Base-by-base conservation (phyloP, 30 jellyfish, hydroid and myxozoan genomes). In the Nemopilema nomurai region DNA sequence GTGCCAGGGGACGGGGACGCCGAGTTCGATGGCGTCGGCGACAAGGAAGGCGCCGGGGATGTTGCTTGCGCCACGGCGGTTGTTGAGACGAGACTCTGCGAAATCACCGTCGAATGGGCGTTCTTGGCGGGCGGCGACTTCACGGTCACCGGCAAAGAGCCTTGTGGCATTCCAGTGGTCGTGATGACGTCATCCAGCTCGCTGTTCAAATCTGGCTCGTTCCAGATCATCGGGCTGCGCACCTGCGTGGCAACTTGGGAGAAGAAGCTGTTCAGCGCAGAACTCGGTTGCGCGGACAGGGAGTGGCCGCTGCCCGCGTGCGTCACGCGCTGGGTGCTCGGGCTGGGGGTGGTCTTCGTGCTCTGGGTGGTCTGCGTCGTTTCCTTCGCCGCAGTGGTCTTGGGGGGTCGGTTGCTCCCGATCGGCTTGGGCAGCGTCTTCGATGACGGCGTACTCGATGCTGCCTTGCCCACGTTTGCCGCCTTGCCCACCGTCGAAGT, bases 201-300 rank as follows among this genome's bases (percentile, higher is more conserved):
- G 25, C 24, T 25, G 67, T 1, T 76, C 52, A 53, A 53, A 63
- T 74, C 86, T 18, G 86, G 87, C 22, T 84, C 98, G 74, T 89
- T 93, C 98, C 98, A 93, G 1, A 93, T 93, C 98, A 93, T 93
- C 18, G 98, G 98, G 70, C 98, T 93, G 27, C 98, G 95, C 32
- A 74, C 96, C 68, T 93, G 98, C 8, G 98, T 89, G 6, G 98
- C 98, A 65, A 93, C 98, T 62, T 93, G 98, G 30, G 98, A 89
- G 84, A 86, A 86, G 80, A 86, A 77, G 41, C 96, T 86, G 77
- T 77, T 86, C 31, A 86, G 67, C 28, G 88, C 65, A 4, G 96
- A 68, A 31, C 88, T 86, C n/a, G 80, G 63, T 53, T 86, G 96
- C 0, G 80, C 23, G 9, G 57, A 41, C 20, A 67, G 28, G 1